Percentiles rank a stretch among this genome's conserved stretches.
Conservation (phyloP, 2,113 vertebrate genomes). For the Boulengeromyrus knoepffleri region DNA sequence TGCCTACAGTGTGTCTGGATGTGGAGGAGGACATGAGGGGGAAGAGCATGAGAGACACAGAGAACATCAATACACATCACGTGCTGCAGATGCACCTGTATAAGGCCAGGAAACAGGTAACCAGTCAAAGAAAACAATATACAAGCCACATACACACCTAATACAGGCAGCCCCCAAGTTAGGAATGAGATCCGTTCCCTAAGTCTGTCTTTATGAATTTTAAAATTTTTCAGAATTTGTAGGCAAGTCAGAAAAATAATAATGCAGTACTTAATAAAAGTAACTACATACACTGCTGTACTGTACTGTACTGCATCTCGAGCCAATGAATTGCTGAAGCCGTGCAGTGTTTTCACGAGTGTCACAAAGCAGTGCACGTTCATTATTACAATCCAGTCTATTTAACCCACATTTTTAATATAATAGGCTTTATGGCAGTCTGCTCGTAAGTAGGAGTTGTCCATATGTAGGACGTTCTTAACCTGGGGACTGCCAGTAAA, state of each 20-base stretch:
- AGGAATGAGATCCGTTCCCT: not conserved
- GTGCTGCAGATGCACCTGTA: constrained; percentile 89
- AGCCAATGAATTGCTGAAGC: not conserved
- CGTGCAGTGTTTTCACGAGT: not conserved
- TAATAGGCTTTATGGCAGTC: not conserved
- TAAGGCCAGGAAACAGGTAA: constrained; percentile 82
- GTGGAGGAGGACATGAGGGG: constrained; percentile 77
- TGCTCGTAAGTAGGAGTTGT: not conserved
- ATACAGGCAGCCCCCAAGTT: not conserved
- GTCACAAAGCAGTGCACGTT: not conserved
- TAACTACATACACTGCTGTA: not conserved
- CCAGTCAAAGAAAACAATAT: not conserved
- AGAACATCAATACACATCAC: constrained; percentile 77
- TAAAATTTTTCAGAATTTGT: not conserved
- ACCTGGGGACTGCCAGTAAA: not conserved
- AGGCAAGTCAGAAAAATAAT: not conserved
- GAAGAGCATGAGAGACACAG: constrained; percentile 63
- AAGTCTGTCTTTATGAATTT: not conserved
- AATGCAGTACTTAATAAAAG: not conserved
- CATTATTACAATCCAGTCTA: not conserved
- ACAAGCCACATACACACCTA: not conserved
- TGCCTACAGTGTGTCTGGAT: constrained; percentile 79
- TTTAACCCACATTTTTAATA: not conserved
- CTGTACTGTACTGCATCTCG: not conserved
- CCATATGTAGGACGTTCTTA: not conserved